Evolutionary conservation across 2,888 invertebrate species (phyloP).

Genomic region (Zaprionus obscuricornis): DNA sequence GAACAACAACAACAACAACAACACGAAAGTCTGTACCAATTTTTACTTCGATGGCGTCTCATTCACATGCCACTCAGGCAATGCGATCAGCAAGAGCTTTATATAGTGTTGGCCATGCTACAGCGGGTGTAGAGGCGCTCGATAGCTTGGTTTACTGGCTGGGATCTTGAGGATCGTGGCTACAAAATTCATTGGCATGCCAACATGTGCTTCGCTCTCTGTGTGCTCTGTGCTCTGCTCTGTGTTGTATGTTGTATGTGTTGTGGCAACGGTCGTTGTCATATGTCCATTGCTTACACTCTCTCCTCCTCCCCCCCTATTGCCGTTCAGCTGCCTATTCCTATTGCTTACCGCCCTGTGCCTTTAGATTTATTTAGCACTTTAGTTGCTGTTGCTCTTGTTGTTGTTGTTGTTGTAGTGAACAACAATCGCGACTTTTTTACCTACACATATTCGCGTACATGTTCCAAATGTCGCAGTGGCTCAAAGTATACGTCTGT

Average conservation of each 20-base stretch:
- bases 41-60: slow-evolving; percentile 51
- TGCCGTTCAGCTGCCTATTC: not conserved
- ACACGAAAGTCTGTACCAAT: slow-evolving; percentile 50
- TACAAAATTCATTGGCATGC: slow-evolving; percentile 61
- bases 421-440: slow-evolving; percentile 48
- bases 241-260: too few species aligned
- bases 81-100: too few species aligned
- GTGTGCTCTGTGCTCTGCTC: too few species aligned
- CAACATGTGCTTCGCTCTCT: slow-evolving; percentile 54
- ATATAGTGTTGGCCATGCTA: too few species aligned
- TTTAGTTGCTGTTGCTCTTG: slow-evolving; percentile 33
- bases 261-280: slow-evolving; percentile 49
- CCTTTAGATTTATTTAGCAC: slow-evolving; percentile 63
- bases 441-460: slow-evolving; percentile 48
- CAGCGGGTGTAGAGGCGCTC: slow-evolving; percentile 4
- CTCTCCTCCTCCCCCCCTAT: not conserved
- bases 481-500: slow-evolving; percentile 29
- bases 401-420: slow-evolving; percentile 14
- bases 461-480: slow-evolving; percentile 57
- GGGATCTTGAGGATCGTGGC: slow-evolving; percentile 45
- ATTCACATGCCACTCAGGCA: slow-evolving; percentile 76
- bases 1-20: slow-evolving; percentile 10
- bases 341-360: too few species aligned
- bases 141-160: slow-evolving; percentile 5
- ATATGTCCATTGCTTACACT: slow-evolving; percentile 27